Evolutionary conservation across 1,140 invertebrate genomes (phyloP).

Genomic region (Orius insidiosus): DNA sequence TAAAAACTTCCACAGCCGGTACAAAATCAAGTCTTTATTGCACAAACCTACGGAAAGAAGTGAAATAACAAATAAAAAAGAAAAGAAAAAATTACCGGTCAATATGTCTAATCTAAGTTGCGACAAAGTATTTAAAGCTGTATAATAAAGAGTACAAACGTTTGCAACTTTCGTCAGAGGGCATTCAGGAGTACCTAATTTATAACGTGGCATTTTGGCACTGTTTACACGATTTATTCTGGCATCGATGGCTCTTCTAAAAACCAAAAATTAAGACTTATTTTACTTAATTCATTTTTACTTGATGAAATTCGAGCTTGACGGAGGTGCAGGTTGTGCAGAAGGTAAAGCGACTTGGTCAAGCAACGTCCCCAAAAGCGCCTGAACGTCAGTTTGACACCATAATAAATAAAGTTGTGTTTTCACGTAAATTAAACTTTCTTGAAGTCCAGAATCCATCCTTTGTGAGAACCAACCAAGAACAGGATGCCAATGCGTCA

Average conservation of each 20-base stretch:
- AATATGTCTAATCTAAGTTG: conserved; percentile 88
- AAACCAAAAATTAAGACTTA: conserved; percentile 20
- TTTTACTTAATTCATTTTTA: conserved; percentile 12
- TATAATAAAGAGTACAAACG: conserved; percentile 83
- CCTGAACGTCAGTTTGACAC: conserved; percentile 45
- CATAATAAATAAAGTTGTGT: conserved; percentile 71
- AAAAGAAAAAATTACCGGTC: conserved; percentile 49
- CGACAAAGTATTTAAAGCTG: conserved; percentile 70
- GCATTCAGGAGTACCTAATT: conserved; percentile 20
- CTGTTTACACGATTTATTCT: conserved; percentile 26
- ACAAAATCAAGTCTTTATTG: conserved; percentile 79
- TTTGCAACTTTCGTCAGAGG: conserved; percentile 45
- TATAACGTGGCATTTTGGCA: conserved; percentile 16
- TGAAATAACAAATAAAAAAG: no score
- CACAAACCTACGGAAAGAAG: conserved; percentile 52
- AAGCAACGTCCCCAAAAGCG: conserved; percentile 28
- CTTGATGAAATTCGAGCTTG: conserved; percentile 19
- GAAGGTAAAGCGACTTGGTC: conserved; percentile 21
- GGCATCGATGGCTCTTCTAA: conserved; percentile 31
- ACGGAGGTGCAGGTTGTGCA: conserved; percentile 7
- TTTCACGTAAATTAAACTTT: conserved; percentile 62
- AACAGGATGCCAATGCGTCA: conserved; percentile 93
- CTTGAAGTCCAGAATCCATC: conserved; percentile 64
- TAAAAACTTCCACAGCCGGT: conserved; percentile 83
- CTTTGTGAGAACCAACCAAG: conserved; percentile 91